Evolutionary conservation across 1,140 invertebrate species (phyloP).

Genomic region (Ceratosolen solmsi): DNA sequence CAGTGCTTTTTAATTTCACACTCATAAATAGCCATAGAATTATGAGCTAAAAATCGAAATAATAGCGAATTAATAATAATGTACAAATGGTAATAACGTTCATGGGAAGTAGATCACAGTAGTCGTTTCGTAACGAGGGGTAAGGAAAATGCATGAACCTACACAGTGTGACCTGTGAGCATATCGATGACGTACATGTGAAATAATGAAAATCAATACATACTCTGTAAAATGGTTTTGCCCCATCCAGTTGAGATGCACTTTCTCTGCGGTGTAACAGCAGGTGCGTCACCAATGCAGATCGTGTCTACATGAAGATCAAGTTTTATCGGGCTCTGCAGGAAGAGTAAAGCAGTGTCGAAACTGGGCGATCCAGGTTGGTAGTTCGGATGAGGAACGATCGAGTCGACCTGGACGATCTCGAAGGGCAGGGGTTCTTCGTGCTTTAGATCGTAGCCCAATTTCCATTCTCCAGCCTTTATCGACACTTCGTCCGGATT

Average conservation of each 20-base stretch:
- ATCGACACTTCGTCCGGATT: constrained; percentile 80
- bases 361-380: constrained; percentile 77
- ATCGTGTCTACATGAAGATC: constrained; percentile 83
- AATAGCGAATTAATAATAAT: no score
- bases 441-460: constrained; percentile 78
- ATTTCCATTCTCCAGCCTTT: constrained; percentile 89
- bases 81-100: no score
- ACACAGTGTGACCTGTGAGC: no score
- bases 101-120: no score
- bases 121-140: not conserved
- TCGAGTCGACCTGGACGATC: constrained; percentile 79
- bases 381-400: constrained; percentile 83
- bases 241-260: constrained; percentile 89
- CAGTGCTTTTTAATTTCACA: no score
- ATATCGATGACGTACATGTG: no score
- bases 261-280: constrained; percentile 65
- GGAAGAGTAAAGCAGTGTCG: constrained; percentile 82
- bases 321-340: constrained; percentile 77
- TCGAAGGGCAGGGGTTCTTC: constrained; percentile 87
- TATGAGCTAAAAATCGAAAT: no score
- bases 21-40: no score
- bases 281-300: constrained; percentile 75
- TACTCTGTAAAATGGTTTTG: constrained; percentile 84
- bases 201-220: constrained; percentile 53
- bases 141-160: no score